Conservation (phyloP, 2,113 vertebrate species). For the Stegastes partitus region DNA sequence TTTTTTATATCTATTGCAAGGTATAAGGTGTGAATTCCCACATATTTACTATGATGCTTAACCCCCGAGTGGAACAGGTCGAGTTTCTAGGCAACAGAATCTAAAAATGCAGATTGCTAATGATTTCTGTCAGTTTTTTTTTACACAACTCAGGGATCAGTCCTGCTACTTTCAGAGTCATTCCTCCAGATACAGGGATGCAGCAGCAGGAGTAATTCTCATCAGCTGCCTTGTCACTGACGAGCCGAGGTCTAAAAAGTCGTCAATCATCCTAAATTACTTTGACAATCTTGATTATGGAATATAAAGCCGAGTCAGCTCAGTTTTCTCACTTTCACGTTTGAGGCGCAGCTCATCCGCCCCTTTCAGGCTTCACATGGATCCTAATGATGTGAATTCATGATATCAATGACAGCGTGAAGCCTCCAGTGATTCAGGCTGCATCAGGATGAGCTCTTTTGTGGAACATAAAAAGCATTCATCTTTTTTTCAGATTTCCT, state of each 20-base stretch:
- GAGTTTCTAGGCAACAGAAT: conserved; percentile 76
- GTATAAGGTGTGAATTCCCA: neutral
- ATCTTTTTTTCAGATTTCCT: conserved; percentile 11
- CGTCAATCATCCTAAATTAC: conserved; percentile 48
- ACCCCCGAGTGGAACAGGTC: conserved; percentile 25
- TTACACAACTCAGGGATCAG: conserved; percentile 28
- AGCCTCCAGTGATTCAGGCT: neutral
- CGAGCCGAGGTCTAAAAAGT: conserved; percentile 7
- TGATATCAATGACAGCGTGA: neutral
- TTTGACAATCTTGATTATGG: conserved; percentile 18
- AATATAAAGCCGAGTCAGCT: conserved; percentile 3
- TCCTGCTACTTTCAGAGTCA: conserved; percentile 25
- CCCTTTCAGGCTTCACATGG: conserved; percentile 8
- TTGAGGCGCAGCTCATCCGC: neutral
- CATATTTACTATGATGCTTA: conserved; percentile 35
- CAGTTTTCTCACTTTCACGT: conserved; percentile 17
- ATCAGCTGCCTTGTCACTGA: conserved; percentile 40
- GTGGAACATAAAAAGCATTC: conserved; percentile 14
- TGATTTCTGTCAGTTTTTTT: conserved; percentile 36
- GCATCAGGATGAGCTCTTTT: neutral
- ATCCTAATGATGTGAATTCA: conserved; percentile 27
- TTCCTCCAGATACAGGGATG: neutral
- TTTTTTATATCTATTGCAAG: neutral
- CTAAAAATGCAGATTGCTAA: conserved; percentile 56
- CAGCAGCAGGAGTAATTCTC: conserved; percentile 22